Conservation (phyloP, 2,113 vertebrate genomes). For the Calypte anna region DNA sequence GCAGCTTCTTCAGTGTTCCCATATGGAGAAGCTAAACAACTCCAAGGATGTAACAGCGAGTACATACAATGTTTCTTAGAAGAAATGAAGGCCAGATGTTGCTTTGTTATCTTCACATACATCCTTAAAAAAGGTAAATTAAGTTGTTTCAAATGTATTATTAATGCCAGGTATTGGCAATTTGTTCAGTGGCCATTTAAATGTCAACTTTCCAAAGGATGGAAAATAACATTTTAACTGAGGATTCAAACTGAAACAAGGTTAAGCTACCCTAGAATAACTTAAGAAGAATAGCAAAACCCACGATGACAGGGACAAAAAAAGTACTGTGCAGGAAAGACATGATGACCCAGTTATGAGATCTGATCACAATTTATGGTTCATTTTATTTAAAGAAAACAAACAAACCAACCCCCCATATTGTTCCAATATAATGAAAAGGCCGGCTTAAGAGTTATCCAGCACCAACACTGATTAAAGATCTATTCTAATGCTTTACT, state of each 20-base stretch:
- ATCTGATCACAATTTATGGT: background rate
- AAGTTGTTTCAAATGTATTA: background rate
- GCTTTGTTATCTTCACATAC: background rate
- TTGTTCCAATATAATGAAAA: background rate
- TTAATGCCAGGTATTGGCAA: constrained; percentile 4
- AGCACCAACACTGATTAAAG: background rate
- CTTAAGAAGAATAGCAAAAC: background rate
- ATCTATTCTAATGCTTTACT: background rate
- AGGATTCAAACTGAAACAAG: background rate
- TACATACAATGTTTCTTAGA: background rate
- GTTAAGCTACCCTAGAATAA: background rate
- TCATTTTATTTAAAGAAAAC: background rate
- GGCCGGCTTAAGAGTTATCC: background rate
- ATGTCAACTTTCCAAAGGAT: background rate
- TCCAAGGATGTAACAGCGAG: background rate
- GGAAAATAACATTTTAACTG: constrained; percentile 18
- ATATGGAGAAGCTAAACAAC: constrained; percentile 20
- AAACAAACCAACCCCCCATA: background rate
- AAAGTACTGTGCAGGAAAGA: background rate
- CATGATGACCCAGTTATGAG: background rate
- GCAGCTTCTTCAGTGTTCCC: constrained; percentile 51
- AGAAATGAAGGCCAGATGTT: constrained; percentile 51
- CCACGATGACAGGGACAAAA: background rate
- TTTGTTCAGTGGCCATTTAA: background rate
- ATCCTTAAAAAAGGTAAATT: background rate